These are phyloP conservation scores for Zaprionus capensis DNA, from an alignment of 1,140 invertebrate genomes.

Conservation along the genomic window DNA sequence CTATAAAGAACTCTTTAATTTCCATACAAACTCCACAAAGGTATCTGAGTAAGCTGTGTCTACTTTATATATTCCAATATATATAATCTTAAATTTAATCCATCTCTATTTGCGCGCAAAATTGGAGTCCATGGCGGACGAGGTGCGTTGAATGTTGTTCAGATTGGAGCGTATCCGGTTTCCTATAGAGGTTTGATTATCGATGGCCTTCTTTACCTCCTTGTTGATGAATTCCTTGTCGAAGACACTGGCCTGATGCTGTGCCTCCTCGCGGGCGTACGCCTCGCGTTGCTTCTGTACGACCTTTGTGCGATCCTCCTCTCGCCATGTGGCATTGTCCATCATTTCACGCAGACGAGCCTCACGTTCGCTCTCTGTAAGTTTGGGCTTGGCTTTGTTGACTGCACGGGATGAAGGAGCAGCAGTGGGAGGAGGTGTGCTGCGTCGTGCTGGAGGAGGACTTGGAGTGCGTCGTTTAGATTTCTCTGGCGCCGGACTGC, in stretches of 20 bases:
- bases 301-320: constrained; percentile 88
- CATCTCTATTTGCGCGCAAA: constrained; percentile 87
- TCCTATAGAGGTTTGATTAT: constrained; percentile 88
- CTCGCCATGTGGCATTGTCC: constrained; percentile 89
- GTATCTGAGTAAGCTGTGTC: background rate
- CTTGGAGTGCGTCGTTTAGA: constrained; percentile 32
- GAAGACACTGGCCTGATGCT: constrained; percentile 82
- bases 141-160: constrained; percentile 91
- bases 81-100: background rate
- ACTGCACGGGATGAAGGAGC: background rate
- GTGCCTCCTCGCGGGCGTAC: constrained; percentile 86
- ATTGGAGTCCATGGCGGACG: constrained; percentile 88
- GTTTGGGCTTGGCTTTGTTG: constrained; percentile 58
- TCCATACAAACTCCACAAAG: background rate
- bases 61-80: background rate
- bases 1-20: background rate
- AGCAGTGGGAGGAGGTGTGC: background rate
- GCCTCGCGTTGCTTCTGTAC: constrained; percentile 88
- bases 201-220: constrained; percentile 88
- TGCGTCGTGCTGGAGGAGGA: constrained; percentile 34
- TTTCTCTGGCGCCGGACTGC: constrained; percentile 8
- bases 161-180: constrained; percentile 92
- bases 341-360: constrained; percentile 92
- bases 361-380: constrained; percentile 89
- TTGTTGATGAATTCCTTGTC: constrained; percentile 86